Percentiles rank a stretch among this genome's conserved stretches.
Evolutionary conservation across 2,797 vertebrate genomes (phyloP).

Genomic region (Anguilla pacifica): DNA sequence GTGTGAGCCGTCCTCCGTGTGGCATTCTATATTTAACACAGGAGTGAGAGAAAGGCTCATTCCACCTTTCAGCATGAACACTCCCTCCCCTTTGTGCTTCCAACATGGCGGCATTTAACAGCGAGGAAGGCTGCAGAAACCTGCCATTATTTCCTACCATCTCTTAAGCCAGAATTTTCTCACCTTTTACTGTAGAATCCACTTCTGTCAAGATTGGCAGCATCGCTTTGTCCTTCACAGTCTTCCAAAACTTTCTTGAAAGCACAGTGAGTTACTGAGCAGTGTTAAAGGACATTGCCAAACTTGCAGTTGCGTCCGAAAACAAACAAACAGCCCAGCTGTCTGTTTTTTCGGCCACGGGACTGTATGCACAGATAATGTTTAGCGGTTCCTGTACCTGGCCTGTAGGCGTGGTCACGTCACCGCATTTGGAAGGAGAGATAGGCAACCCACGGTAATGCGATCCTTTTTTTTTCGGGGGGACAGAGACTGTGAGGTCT

Average conservation of each 20-base stretch:
- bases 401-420: not conserved
- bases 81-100: not conserved
- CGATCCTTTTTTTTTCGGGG: not conserved
- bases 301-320: not conserved
- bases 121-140: not conserved
- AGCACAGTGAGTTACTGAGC: not conserved
- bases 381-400: not conserved
- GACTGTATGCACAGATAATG: not conserved
- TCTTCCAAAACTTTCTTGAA: not conserved
- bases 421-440: not conserved
- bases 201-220: not conserved
- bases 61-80: not conserved
- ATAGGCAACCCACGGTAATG: too few species aligned
- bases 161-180: not conserved
- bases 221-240: not conserved
- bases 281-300: not conserved
- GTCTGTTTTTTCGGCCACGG: not conserved
- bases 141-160: not conserved
- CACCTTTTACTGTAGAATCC: not conserved
- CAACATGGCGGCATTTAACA: not conserved
- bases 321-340: not conserved
- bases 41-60: not conserved
- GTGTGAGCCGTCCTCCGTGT: not conserved
- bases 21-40: conserved; percentile 17
- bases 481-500: conserved; percentile 31